Base-by-base conservation (phyloP, 2,888 invertebrate genomes). In the Netelia melanura region DNA sequence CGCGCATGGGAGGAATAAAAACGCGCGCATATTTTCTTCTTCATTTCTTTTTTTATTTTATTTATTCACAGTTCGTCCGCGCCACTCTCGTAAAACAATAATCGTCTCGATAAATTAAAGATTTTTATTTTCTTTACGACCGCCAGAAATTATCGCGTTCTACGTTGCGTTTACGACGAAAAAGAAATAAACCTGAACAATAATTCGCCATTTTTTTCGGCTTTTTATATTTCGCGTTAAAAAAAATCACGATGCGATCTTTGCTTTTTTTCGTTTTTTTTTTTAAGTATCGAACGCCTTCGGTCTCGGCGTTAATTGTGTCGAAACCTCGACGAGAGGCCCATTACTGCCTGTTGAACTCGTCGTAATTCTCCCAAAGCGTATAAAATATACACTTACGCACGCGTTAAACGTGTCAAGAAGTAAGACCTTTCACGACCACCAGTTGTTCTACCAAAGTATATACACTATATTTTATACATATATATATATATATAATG, bases 361-460 rank as follows among this genome's bases (percentile, higher is more conserved):
- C 65, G 79, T 71, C 64, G 64, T 74, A 77, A 79, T 62, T 54
- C 68, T 79, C 68, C 30, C 54, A 71, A 76, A 67, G 21, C 9
- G 70, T 58, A 67, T 79, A 80, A 71, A 65, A 84, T 79, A 86
- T 79, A 76, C 77, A 81, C 77, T 82, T 70, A 68, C 30, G 64
- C 74, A 61, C 61, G 62, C 81, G 72, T 81, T 76, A 82, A 48
- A 75, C 82, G 76, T 43, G 82, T 85, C 74, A 75, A 78, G 78
- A 56, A 65, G 64, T 61, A 62, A 78, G 44, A 68, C 56, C 17
- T 65, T 84, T 78, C 70, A 75, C 78, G 78, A 77, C 74, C 72
- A 74, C 81, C 81, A 74, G 81, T 84, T 77, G 84, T 84, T 77
- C 14, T 52, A 70, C 75, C 25, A 56, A 54, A 54, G 21, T 48